Evolutionary conservation across 2,888 invertebrate genomes (phyloP), one percentile per base, ranked within the genome.

Genomic region (Luperina testacea): DNA sequence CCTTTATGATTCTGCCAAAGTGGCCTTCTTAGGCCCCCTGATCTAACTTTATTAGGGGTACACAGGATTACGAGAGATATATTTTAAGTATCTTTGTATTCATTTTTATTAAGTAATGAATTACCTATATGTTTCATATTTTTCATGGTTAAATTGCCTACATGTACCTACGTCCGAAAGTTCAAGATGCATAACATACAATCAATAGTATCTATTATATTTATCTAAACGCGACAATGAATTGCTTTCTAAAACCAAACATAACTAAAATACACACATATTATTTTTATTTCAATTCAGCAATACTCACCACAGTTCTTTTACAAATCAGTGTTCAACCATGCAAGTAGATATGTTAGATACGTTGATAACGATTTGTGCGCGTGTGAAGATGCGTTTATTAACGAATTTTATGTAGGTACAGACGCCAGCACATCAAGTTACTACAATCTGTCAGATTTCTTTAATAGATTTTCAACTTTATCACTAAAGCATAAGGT

Each of bases 371-470:
- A 53, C 7, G 4, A 32, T 63, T 71, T 64, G 1, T n/a, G 20
- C n/a, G 20, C 4, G 45, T 65, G 64, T 82, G 82, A 75, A 75
- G 82, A 75, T 75, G 57, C 38, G 17, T 64, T 42, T 57, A 32
- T 9, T 63, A 64, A 64, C 17, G 13, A 51, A 59, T 17, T 48
- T 45, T 1, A n/a, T 38, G 38, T 38, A 57, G 45, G 9, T 45
- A n/a, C n/a, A n/a, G n/a, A n/a, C n/a, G n/a, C n/a, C n/a, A n/a
- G n/a, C n/a, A n/a, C n/a, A n/a, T n/a, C n/a, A n/a, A n/a, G n/a
- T n/a, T n/a, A n/a, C n/a, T n/a, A n/a, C n/a, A n/a, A n/a, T n/a
- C n/a, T n/a, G n/a, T n/a, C n/a, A n/a, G n/a, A n/a, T n/a, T n/a
- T n/a, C n/a, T n/a, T n/a, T n/a, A n/a, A n/a, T n/a, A n/a, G n/a